A percentile compares a stretch with the other conserved stretches of the same genome.
Evolutionary conservation across 2,888 invertebrate genomes (phyloP).

Genomic region (Emesis furor): DNA sequence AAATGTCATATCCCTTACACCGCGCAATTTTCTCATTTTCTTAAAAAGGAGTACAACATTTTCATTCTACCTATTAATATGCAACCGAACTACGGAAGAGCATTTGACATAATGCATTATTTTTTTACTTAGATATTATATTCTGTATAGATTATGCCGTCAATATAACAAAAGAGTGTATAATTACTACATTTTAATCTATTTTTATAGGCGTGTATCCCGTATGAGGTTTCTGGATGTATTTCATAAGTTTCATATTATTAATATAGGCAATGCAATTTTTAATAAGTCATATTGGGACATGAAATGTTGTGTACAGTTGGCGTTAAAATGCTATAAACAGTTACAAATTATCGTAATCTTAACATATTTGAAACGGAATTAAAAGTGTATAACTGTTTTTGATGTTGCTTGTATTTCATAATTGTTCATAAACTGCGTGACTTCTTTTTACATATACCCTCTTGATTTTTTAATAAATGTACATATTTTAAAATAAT

Average conservation of each 20-base stretch:
- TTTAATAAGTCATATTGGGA: background rate
- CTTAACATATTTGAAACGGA: background rate
- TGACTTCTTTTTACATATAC: background rate
- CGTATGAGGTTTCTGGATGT: background rate
- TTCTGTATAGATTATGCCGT: too few relatives aligned
- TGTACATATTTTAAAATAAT: background rate
- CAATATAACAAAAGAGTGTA: too few relatives aligned
- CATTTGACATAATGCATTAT: too few relatives aligned
- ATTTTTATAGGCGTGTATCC: conserved; percentile 16
- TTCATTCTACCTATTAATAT: too few relatives aligned
- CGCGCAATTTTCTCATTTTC: too few relatives aligned
- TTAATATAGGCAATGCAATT: background rate
- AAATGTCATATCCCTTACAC: too few relatives aligned
- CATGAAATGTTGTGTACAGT: conserved; percentile 14
- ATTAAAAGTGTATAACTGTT: conserved; percentile 7
- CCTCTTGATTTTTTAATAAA: background rate
- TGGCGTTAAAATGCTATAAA: conserved; percentile 6
- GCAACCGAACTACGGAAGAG: too few relatives aligned
- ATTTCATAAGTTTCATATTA: conserved; percentile 3
- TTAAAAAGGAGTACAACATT: too few relatives aligned
- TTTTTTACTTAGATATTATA: too few relatives aligned
- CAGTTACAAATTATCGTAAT: background rate
- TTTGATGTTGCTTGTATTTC: conserved; percentile 11
- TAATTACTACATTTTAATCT: too few relatives aligned
- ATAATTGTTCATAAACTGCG: background rate